These are phyloP conservation scores for Eulacestoma nigropectus DNA, from an alignment of 2,113 vertebrate genomes.

Conservation along the genomic window DNA sequence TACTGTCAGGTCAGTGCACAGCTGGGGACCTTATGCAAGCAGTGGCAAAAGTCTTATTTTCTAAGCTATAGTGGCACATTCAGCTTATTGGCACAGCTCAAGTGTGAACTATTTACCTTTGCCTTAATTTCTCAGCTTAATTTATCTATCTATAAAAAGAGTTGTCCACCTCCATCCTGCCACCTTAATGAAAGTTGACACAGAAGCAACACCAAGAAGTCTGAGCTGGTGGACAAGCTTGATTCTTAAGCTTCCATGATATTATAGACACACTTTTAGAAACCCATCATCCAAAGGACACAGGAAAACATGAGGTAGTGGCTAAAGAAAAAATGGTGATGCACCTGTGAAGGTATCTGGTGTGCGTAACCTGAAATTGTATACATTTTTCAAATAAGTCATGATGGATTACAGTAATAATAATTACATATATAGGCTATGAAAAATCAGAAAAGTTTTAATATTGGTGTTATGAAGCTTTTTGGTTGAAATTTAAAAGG, in stretches of 20 bases:
- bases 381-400: not conserved
- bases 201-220: not conserved
- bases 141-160: not conserved
- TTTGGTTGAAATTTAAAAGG: not conserved
- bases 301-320: not conserved
- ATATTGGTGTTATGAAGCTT: not conserved
- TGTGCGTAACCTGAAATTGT: not conserved
- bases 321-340: not conserved
- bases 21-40: not conserved
- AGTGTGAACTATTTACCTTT: not conserved
- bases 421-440: not conserved
- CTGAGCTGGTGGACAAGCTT: not conserved
- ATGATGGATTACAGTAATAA: not conserved
- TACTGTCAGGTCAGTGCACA: not conserved
- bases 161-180: not conserved
- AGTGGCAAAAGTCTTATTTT: not conserved
- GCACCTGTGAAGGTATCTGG: not conserved
- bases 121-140: not conserved
- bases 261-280: not conserved
- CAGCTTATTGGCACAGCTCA: not conserved
- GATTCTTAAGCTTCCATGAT: not conserved
- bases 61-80: not conserved
- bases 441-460: not conserved
- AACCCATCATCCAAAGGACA: not conserved
- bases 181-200: not conserved